These are phyloP conservation scores for Chloroceryle amazona DNA, from an alignment of 2,797 vertebrate genomes.

Conservation along the genomic window DNA sequence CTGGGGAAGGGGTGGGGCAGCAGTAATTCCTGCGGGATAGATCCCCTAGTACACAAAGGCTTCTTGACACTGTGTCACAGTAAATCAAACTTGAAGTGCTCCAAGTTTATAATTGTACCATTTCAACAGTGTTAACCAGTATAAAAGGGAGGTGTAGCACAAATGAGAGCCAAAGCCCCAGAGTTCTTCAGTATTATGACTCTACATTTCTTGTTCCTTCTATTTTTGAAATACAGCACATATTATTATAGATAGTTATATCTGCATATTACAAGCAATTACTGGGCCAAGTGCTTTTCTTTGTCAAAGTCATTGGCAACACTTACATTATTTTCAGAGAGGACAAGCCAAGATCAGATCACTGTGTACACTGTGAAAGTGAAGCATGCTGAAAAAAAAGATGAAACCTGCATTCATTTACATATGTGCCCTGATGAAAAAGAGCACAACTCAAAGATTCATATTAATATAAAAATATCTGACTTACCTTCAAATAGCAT, in stretches of 20 bases:
- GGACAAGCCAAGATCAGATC: slow-evolving; percentile 28
- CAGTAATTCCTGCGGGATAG: background rate
- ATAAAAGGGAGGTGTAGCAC: background rate
- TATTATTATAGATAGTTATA: background rate
- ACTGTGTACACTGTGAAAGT: background rate
- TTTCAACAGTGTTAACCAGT: background rate
- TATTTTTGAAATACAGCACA: background rate
- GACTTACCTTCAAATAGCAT: slow-evolving; percentile 1
- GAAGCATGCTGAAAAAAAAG: background rate
- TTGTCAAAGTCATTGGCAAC: slow-evolving; percentile 54
- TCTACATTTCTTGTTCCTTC: background rate
- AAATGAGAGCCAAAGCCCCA: background rate
- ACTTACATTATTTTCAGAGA: slow-evolving; percentile 25
- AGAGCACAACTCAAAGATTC: background rate
- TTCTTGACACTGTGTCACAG: background rate
- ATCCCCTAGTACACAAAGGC: accelerated
- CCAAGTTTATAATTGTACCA: background rate
- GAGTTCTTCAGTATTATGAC: background rate
- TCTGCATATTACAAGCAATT: slow-evolving; percentile 58
- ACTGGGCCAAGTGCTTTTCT: slow-evolving; percentile 45
- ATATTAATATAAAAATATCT: slow-evolving; percentile 27
- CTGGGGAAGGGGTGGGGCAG: background rate
- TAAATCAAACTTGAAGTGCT: background rate
- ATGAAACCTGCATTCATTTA: slow-evolving; percentile 1
- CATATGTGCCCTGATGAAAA: background rate